Evolutionary conservation across 2,113 vertebrate genomes (phyloP), one percentile per base, ranked within the genome.

Genomic region (Percina caprodes): DNA sequence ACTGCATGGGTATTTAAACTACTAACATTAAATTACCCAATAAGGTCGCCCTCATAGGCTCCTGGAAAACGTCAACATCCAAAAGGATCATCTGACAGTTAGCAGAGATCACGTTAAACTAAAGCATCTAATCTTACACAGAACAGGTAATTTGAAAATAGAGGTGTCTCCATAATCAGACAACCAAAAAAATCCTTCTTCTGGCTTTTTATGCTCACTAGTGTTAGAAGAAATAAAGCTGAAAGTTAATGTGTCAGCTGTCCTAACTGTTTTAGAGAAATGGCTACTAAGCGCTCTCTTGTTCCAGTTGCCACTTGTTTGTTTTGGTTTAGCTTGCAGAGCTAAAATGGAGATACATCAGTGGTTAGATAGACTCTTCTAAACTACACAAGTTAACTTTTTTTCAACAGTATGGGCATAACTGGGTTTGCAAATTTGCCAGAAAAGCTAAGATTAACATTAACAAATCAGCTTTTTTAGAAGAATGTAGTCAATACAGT

Each of bases 1-100:
- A 30, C 58, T 82, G 33, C 75, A 70, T 72, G 48, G 73, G 83
- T 76, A 87, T 81, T 83, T 70, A 46, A 75, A 69, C 58, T 66
- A 69, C 56, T 26, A 33, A 61, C 67, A 83, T 74, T 70, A 67
- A 67, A 83, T 82, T 76, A 69, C 45, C 51, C 62, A 79, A 49
- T 62, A 49, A 4, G 10, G 66, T 49, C 54, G 3, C 45, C 26
- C 73, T 69, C 60, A 49, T 21, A 82, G 63, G 30, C 35, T 74
- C 15, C 70, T 60, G 69, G 21, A 56, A 75, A 78, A 74, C 24
- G 4, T 49, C 69, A 48, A n/a, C 61, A 49, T 59, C 49, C 54
- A 71, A 79, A 60, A 21, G 30, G 67, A 70, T 63, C 74, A 73
- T 70, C 75, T 62, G 30, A 65, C 77, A 65, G n/a, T 14, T 49